Base-by-base conservation (phyloP, 2,797 vertebrate genomes). In the Orientallactaga sibirica region DNA sequence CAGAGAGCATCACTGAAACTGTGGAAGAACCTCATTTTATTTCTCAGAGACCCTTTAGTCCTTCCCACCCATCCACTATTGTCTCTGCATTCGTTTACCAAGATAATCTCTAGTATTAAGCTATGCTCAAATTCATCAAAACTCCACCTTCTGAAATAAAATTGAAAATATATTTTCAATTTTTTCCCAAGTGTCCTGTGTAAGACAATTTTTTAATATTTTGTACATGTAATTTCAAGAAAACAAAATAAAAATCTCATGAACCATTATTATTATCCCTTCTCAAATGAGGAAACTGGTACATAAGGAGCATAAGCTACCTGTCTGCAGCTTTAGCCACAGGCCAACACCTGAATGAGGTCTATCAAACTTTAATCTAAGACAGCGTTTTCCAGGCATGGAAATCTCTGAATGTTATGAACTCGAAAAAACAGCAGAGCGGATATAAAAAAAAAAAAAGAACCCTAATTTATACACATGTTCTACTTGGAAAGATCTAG, bases 221-320 rank as follows among this genome's bases (percentile, higher is more conserved):
- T 91, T n/a, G 20, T 67, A 58, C 27, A 27, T 61, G 66, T 11
- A 33, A 74, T 80, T 73, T 85, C 74, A 92, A 29, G 9, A 18
- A 83, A 94, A 74, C 22, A 86, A 67, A 94, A 77, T 22, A 86
- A 62, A n/a, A 75, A 24, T 61, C 64, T 37, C 27, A 76, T 81
- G 24, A 86, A 20, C 29, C 75, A 70, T 71, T 37, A 33, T 55
- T 62, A 86, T 19, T 67, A n/a, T 24, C 25, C 4, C 20, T 70
- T 64, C 48, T 92, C 61, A 76, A 22, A 19, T 85, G 37, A 73
- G 4, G 67, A 79, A 76, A 82, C 20, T 33, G 68, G 25, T 48
- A 52, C 7, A 27, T 33, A 27, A 3, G 24, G 10, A 81, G 76
- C 25, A 9, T 70, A 86, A 74, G 27, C 52, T 78, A 24, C 27